Conservation (phyloP, 2,113 vertebrate genomes). For the Elgaria multicarinata region DNA sequence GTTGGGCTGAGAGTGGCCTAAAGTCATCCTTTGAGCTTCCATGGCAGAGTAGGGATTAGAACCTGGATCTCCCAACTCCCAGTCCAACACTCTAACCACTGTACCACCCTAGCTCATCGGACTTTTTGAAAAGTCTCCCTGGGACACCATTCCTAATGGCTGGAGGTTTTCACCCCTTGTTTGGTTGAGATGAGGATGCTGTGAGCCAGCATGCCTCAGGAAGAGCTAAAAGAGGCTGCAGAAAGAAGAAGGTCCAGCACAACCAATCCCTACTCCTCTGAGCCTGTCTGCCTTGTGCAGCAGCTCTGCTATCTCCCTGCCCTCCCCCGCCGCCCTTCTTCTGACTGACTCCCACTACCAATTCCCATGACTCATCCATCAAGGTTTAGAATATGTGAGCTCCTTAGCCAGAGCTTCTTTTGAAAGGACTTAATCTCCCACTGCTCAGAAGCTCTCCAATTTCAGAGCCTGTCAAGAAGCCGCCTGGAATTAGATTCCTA, state of each 20-base stretch:
- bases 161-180: too few relatives aligned
- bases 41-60: too few relatives aligned
- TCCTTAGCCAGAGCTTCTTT: background rate
- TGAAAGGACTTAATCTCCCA: background rate
- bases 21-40: too few relatives aligned
- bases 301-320: background rate
- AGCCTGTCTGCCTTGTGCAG: background rate
- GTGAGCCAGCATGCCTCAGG: background rate
- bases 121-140: too few relatives aligned
- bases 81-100: too few relatives aligned
- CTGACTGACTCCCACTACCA: background rate
- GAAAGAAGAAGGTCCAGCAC: slow-evolving; percentile 17
- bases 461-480: background rate
- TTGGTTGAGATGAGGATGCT: background rate
- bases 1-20: too few relatives aligned
- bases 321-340: background rate
- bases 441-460: slow-evolving; percentile 16
- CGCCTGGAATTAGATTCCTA: background rate
- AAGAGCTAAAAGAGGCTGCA: background rate
- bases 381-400: background rate
- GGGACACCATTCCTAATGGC: too few relatives aligned
- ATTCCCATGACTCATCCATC: background rate
- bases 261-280: background rate
- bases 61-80: too few relatives aligned
- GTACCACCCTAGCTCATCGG: too few relatives aligned